Evolutionary conservation across 2,113 vertebrate species (phyloP), one percentile per base, ranked within the genome.

Genomic region (Baryphthengus martii): DNA sequence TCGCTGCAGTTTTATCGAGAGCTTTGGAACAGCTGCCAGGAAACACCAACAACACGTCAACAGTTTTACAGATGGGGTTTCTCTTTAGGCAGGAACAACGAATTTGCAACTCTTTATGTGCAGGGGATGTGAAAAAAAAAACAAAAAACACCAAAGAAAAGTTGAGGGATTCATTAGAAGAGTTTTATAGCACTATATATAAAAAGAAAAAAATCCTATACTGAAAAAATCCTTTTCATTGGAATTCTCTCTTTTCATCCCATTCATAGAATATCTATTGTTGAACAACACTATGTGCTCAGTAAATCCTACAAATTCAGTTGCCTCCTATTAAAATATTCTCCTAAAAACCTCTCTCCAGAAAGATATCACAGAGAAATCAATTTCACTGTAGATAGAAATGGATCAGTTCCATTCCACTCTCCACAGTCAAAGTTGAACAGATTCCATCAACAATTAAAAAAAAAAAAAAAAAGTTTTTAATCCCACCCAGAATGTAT

Each of bases 51-150:
- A 42, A 4, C 13, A 65, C n/a, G 21, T 5, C 53, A 18, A 19
- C n/a, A 14, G 4, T 13, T 40, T 10, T 10, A 29, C 12, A 74
- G 55, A 29, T 0, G 0, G 1, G 8, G 26, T 10, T 58, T 81
- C 28, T 72, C 47, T 70, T 45, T 3, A 11, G 53, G 63, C 39
- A 50, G 21, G 15, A 68, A 59, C 19, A n/a, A 6, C 4, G 20
- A 56, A 28, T 71, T 47, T 29, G 9, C 10, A 40, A 19, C 13
- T 33, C 23, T 20, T 85, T 35, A 40, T 2, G 9, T 40, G 44
- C 65, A 79, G 14, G 15, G 42, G 6, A 29, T 2, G 7, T 13
- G 20, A 72, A 31, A 76, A 59, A n/a, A n/a, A n/a, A n/a, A n/a
- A n/a, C n/a, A n/a, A n/a, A n/a, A n/a, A n/a, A n/a, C n/a, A n/a